Evolutionary conservation across 2,888 invertebrate genomes (phyloP).

Genomic region (Drosophila mayaguana): DNA sequence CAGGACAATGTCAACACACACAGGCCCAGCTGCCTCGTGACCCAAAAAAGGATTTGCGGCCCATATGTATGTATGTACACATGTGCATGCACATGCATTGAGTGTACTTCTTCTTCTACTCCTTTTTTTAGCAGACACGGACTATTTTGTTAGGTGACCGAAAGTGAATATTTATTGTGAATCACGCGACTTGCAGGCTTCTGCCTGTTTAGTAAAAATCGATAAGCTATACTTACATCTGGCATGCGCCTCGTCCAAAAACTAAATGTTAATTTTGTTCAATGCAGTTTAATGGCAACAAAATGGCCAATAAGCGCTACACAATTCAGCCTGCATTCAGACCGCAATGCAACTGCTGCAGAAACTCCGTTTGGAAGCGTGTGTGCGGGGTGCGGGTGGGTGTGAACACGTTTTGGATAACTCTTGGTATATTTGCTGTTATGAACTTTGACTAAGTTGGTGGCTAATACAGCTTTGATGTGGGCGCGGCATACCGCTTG

Average conservation of each 20-base stretch:
- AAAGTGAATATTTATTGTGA: constrained; percentile 71
- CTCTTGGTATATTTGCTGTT: constrained; percentile 56
- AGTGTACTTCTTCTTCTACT: constrained; percentile 5
- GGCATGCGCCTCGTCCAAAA: constrained; percentile 47
- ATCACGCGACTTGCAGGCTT: constrained; percentile 74
- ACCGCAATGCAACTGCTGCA: constrained; percentile 13
- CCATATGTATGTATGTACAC: background rate
- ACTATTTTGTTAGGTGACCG: constrained; percentile 22
- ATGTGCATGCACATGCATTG: background rate
- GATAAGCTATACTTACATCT: constrained; percentile 71
- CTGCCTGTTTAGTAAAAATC: constrained; percentile 63
- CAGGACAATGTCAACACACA: constrained; percentile 80
- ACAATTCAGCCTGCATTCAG: constrained; percentile 33
- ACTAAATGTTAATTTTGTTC: constrained; percentile 33
- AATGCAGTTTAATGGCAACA: constrained; percentile 41
- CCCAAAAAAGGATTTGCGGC: constrained; percentile 70
- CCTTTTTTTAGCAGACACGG: constrained; percentile 11
- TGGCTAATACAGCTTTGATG: constrained; percentile 38
- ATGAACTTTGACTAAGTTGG: constrained; percentile 48
- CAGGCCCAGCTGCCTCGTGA: constrained; percentile 67
- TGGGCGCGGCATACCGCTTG: constrained; percentile 57
- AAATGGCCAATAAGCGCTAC: constrained; percentile 34
- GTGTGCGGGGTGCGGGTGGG: constrained; percentile 19
- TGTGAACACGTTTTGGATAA: constrained; percentile 61
- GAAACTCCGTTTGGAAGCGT: constrained; percentile 27